These are phyloP conservation scores for Trogon surrucura DNA, from an alignment of 2,113 vertebrate genomes.

Conservation along the genomic window DNA sequence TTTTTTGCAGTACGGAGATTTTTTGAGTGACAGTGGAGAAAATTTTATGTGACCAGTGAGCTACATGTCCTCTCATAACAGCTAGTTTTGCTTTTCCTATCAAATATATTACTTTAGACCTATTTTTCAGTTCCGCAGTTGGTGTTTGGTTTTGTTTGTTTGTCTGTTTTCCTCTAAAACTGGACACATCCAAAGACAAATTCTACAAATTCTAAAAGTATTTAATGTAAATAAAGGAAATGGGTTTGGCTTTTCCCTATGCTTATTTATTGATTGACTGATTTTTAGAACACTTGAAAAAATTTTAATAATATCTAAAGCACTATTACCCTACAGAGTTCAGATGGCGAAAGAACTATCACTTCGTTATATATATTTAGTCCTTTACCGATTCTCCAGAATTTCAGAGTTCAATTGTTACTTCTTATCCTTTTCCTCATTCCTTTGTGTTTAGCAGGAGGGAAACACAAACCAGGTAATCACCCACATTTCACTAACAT, in stretches of 20 bases:
- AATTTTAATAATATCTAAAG: neutral
- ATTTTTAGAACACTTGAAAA: neutral
- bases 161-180: neutral
- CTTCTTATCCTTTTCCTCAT: neutral
- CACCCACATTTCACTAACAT: neutral
- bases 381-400: neutral
- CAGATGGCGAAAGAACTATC: neutral
- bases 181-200: neutral
- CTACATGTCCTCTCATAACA: neutral
- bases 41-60: neutral
- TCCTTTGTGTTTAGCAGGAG: neutral
- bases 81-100: neutral
- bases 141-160: too few species aligned
- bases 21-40: neutral
- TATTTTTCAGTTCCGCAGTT: neutral
- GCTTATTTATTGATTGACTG: too few species aligned
- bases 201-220: neutral
- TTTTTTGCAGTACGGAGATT: neutral
- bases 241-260: neutral
- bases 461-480: neutral
- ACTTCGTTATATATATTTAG: neutral
- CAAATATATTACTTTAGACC: neutral
- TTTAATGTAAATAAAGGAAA: neutral
- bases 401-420: neutral
- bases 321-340: neutral